Evolutionary conservation across 1,140 invertebrate genomes (phyloP), one percentile per base, ranked within the genome.

Genomic region (Himalopsyche phryganea): DNA sequence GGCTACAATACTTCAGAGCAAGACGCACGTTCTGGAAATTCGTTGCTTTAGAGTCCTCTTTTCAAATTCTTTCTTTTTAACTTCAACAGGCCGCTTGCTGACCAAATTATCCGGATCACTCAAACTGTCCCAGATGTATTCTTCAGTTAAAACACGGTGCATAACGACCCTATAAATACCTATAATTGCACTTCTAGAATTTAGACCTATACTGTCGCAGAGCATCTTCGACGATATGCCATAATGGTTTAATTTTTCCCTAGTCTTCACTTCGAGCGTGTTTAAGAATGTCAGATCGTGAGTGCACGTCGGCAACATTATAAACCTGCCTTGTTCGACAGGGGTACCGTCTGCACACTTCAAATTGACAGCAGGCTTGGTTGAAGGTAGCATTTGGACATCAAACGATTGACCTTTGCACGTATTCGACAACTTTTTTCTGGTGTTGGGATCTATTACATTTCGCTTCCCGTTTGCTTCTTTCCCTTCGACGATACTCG

Each of bases 111-210:
- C 56, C 5, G 63, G 63, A 57, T 65, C 60, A 33, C 55, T 65
- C 15, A 65, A 44, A 50, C 63, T 65, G 18, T 65, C 60, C 60
- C 60, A 65, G 14, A 65, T 52, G 46, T 65, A 62, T 33, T 65
- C 60, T 42, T 65, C 63, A 2, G 51, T 63, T 1, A 65, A 70
- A 28, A 76, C 61, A n/a, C 75, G 68, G 65, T 76, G 71, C 42
- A 77, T 70, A 18, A 77, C 66, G 32, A 76, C 75, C n/a, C 75
- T 66, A 60, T 77, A 77, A 50, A 74, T 71, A 9, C 75, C 75
- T 40, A 76, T 77, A 35, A 77, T 72, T 46, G 76, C 67, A 23
- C 74, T 76, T 15, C 71, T 67, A 20, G 74, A 74, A 17, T 73
- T 73, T 58, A 70, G 69, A 36, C 68, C 70, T 23, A 70, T 61